These are phyloP conservation scores for Alloscopus bannaensis DNA, from an alignment of 2,888 invertebrate genomes.

Conservation along the genomic window DNA sequence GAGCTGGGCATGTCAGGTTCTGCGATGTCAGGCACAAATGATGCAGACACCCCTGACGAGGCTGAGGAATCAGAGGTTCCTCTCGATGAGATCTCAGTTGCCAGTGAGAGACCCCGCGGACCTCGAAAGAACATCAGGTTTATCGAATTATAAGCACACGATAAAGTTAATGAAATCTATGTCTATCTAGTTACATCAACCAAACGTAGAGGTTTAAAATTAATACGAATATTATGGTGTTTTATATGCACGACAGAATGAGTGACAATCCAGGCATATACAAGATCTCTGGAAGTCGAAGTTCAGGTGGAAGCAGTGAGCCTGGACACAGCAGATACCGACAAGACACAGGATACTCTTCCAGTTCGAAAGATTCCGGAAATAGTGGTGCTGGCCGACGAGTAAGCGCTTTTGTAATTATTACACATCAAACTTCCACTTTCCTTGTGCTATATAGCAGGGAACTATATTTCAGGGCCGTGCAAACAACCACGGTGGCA, in stretches of 20 bases:
- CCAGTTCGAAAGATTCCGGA: slow-evolving; percentile 77
- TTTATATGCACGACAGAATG: slow-evolving; percentile 59
- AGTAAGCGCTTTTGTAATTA: slow-evolving; percentile 48
- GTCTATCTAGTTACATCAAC: neutral
- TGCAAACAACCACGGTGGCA: slow-evolving; percentile 46
- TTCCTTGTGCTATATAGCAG: neutral
- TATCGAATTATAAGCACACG: neutral
- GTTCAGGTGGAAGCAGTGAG: slow-evolving; percentile 71
- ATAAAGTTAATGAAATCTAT: neutral
- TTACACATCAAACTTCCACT: neutral
- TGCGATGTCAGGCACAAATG: slow-evolving; percentile 68
- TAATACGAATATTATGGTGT: neutral
- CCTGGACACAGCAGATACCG: slow-evolving; percentile 73
- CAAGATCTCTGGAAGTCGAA: slow-evolving; percentile 72
- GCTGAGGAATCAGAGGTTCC: slow-evolving; percentile 67
- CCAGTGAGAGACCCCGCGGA: slow-evolving; percentile 66
- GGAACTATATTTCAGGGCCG: slow-evolving; percentile 59
- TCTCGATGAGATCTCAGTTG: slow-evolving; percentile 69
- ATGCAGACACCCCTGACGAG: slow-evolving; percentile 66
- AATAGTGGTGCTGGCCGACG: slow-evolving; percentile 69
- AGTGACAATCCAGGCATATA: slow-evolving; percentile 73
- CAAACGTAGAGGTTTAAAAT: neutral
- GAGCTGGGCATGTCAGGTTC: slow-evolving; percentile 71
- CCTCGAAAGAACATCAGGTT: slow-evolving; percentile 62
- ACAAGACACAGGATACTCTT: slow-evolving; percentile 84